Evolutionary conservation across 2,888 invertebrate species (phyloP), one percentile per base, ranked within the genome.

Genomic region (Tholera decimalis): DNA sequence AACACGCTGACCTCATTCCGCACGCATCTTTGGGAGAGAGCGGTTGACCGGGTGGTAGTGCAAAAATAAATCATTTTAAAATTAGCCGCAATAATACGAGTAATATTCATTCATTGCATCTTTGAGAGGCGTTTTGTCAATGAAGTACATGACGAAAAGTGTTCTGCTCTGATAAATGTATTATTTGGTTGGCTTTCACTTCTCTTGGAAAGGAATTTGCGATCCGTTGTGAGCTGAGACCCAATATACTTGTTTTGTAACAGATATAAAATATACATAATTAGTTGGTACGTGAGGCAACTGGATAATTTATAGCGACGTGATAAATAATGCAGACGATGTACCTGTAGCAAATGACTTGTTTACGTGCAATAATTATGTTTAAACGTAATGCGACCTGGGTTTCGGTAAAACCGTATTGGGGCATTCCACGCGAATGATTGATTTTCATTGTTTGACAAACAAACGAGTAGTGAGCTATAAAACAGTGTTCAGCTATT

Each of bases 1-100:
- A 93, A 91, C 92, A 85, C 79, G 75, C 65, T 89, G 94, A 91
- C 94, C 94, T 90, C 94, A 94, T 94, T 95, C 91, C 90, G 54
- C 69, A 79, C 84, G 88, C 82, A 88, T 83, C 91, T 89, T 89
- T 83, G 88, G 88, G 84, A 89, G 89, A 88, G 91, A 88, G 86
- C 89, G 86, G 88, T 85, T 88, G 85, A 78, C 74, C 79, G 74
- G 80, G 84, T 82, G 86, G 83, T 69, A 80, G 82, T 83, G 87
- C 89, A 61, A 92, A 93, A 92, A 92, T 93, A 92, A 90, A 89
- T 86, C 66, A 87, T 88, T 87, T 88, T 89, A 90, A 88, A 88
- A 85, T 86, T 86, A 88, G 83, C 73, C 73, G 61, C 70, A 72
- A 79, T 73, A 76, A 73, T 77, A 47, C 18, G 47, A 47, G 28